Evolutionary conservation across 92 coral and sea anemone species (phyloP).

Genomic region (Epizoanthus illoricatus): DNA sequence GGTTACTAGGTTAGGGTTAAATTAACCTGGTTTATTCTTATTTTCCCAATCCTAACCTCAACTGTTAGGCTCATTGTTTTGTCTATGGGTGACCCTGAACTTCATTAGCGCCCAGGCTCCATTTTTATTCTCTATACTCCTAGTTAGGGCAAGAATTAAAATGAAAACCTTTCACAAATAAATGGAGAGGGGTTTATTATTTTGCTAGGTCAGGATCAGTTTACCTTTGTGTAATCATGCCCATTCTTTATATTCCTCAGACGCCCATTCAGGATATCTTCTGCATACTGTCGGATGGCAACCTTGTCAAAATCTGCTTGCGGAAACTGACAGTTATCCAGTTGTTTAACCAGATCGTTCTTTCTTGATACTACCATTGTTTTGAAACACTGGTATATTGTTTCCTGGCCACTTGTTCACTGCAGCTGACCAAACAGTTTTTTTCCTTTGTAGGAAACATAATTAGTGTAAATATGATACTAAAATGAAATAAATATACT

Average conservation of each 20-base stretch:
- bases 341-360: background rate
- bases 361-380: background rate
- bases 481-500: too few species aligned
- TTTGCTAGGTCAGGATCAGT: background rate
- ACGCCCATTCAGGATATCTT: background rate
- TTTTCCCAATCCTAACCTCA: too few species aligned
- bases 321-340: conserved; percentile 3
- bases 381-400: conserved; percentile 17
- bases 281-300: background rate
- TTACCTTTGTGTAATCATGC: too few species aligned
- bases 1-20: too few species aligned
- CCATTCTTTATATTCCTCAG: background rate
- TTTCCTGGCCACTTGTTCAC: conserved; percentile 26
- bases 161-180: too few species aligned
- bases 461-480: too few species aligned
- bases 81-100: too few species aligned
- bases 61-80: too few species aligned
- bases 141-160: background rate
- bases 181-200: background rate
- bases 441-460: conserved; percentile 8
- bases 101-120: too few species aligned
- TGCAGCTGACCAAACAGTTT: conserved; percentile 18
- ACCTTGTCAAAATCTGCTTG: background rate
- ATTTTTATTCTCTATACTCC: too few species aligned
- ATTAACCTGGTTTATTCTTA: too few species aligned